Evolutionary conservation across 2,888 invertebrate species (phyloP).

Genomic region (Tenthredo mesomela): DNA sequence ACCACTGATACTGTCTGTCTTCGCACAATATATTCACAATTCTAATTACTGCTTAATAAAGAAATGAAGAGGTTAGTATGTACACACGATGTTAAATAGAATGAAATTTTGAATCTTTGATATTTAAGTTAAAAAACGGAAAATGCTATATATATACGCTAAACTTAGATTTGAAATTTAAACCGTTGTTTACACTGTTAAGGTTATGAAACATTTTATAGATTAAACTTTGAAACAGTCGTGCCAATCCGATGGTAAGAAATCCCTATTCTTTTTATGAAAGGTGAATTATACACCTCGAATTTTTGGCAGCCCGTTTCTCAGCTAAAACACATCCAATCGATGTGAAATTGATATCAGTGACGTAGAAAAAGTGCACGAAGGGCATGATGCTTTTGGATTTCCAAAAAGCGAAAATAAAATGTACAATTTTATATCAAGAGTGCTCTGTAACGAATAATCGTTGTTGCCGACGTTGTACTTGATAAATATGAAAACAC

Average conservation of each 20-base stretch:
- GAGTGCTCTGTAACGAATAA: no score
- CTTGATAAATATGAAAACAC: no score
- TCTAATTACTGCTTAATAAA: not conserved
- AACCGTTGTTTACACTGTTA: conserved; percentile 11
- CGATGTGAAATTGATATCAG: no score
- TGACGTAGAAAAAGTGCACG: no score
- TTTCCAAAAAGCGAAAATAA: no score
- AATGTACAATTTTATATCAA: no score
- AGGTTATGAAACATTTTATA: not conserved
- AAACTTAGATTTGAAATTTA: conserved; percentile 22
- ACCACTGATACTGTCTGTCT: not conserved
- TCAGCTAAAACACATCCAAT: no score
- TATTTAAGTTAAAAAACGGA: not conserved
- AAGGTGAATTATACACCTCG: no score
- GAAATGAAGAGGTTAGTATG: not conserved
- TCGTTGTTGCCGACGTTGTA: no score
- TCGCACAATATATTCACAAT: not conserved
- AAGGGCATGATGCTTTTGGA: no score
- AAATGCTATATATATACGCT: not conserved
- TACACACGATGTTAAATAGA: not conserved
- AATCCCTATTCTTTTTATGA: not conserved
- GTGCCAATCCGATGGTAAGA: not conserved
- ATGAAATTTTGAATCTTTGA: not conserved
- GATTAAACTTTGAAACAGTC: not conserved
- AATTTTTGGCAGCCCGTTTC: no score